Conservation (phyloP, 2,113 vertebrate genomes). For the Urocynchramus pylzowi region DNA sequence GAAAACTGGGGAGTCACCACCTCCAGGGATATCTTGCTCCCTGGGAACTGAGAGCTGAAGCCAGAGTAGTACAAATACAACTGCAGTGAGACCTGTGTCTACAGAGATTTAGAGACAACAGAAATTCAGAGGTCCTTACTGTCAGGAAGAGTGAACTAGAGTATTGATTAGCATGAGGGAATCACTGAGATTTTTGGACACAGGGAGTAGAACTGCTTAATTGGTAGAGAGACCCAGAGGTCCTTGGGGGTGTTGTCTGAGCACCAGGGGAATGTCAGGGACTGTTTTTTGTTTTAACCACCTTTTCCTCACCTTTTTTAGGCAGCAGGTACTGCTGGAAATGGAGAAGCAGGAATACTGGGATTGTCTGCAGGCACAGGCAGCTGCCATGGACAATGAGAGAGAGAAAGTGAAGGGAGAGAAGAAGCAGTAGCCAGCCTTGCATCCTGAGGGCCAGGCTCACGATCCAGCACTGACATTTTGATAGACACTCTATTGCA, state of each 20-base stretch:
- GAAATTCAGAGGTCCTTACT: background rate
- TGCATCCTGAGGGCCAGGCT: background rate
- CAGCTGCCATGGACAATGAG: constrained; percentile 1
- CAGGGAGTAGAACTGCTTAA: background rate
- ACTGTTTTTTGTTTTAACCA: background rate
- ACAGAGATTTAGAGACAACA: background rate
- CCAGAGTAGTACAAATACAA: background rate
- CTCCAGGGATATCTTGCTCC: background rate
- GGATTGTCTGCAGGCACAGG: background rate
- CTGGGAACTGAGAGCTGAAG: background rate
- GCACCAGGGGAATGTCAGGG: background rate
- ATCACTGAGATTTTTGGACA: background rate
- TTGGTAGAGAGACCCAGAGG: background rate
- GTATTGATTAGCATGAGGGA: background rate
- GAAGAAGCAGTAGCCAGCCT: background rate
- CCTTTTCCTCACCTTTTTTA: background rate
- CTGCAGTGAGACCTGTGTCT: background rate
- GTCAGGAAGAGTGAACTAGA: background rate
- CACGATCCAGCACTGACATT: background rate
- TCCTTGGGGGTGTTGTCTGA: background rate
- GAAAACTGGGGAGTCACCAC: background rate
- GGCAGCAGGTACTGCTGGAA: background rate
- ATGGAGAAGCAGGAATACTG: constrained; percentile 19
- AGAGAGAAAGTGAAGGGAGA: background rate
- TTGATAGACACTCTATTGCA: background rate